Percentiles rank a stretch among this genome's conserved stretches.
phyloP scores from a whole-genome alignment of 2,888 invertebrate genomes.

The Atethmia centrago region DNA sequence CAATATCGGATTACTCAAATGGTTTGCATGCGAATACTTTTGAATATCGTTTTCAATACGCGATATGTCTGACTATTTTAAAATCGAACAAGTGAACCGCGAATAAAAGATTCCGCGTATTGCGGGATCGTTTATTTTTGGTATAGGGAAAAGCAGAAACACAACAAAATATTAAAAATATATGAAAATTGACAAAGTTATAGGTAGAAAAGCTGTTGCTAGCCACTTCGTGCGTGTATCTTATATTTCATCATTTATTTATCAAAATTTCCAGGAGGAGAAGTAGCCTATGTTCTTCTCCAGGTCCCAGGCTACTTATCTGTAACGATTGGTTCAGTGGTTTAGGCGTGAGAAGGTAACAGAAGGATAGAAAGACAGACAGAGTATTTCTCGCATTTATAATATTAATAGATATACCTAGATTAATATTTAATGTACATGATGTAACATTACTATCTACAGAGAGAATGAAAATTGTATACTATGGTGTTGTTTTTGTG shows the following conservation, averaged over 20 bases:
- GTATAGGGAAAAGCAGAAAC: background rate
- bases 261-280: too few relatives aligned
- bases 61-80: background rate
- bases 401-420: background rate
- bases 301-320: background rate
- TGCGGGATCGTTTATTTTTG: background rate
- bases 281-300: background rate
- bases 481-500: conserved; percentile 8
- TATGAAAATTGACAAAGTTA: background rate
- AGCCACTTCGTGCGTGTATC: background rate
- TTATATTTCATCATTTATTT: background rate
- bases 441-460: background rate
- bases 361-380: background rate
- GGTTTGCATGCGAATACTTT: conserved; percentile 1
- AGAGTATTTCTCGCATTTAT: background rate
- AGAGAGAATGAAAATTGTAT: conserved; percentile 7
- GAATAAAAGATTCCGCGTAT: background rate
- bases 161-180: background rate
- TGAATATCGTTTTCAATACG: conserved; percentile 11
- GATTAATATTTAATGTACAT: background rate
- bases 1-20: background rate
- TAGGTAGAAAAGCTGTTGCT: background rate
- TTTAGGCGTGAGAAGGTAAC: background rate
- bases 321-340: background rate
- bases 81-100: conserved; percentile 10